Evolutionary conservation across 2,797 vertebrate species (phyloP).

Genomic region (Danio albolineatus): DNA sequence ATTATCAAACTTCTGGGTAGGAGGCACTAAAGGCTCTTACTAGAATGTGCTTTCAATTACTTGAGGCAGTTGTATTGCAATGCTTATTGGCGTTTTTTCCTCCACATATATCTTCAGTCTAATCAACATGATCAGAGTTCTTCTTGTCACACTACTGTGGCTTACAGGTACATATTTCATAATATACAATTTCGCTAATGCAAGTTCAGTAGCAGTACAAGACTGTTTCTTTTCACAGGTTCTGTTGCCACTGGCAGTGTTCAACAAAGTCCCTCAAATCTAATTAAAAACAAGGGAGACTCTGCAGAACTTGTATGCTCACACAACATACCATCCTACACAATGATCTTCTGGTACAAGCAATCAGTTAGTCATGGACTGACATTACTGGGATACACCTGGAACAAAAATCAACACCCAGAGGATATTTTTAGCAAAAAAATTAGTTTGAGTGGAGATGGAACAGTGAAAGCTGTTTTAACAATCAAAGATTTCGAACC

Average conservation of each 20-base stretch:
- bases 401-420: neutral
- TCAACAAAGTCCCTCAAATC: constrained; percentile 47
- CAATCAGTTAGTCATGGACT: constrained; percentile 6
- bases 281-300: constrained; percentile 10
- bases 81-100: too few relatives aligned
- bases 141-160: neutral
- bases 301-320: constrained; percentile 59
- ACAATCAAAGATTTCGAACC: neutral
- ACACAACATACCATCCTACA: constrained; percentile 6
- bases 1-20: neutral
- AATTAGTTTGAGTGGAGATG: constrained; percentile 8
- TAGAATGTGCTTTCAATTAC: neutral
- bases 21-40: neutral
- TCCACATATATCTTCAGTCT: neutral
- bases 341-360: constrained; percentile 70
- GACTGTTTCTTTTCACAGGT: neutral
- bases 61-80: neutral
- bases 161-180: constrained; percentile 4
- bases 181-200: neutral
- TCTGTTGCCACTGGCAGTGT: neutral
- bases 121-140: constrained; percentile 15
- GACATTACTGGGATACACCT: constrained; percentile 58
- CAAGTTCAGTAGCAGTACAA: too few relatives aligned
- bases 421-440: constrained; percentile 19
- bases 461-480: constrained; percentile 10